Evolutionary conservation across 1,140 invertebrate genomes (phyloP).

Genomic region (Drosophila setifemur): DNA sequence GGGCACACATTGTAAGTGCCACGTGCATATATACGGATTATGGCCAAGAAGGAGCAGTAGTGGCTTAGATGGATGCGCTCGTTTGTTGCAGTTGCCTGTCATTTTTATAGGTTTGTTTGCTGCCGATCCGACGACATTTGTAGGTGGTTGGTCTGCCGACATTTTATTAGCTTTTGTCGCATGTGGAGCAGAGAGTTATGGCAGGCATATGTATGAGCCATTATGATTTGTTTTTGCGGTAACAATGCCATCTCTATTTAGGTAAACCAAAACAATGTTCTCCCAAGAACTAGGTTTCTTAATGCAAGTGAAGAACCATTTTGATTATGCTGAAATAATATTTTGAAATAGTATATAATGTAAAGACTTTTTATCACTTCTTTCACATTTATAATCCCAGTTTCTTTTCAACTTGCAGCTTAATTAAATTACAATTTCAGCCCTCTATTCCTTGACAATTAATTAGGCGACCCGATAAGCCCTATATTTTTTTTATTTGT

Average conservation of each 20-base stretch:
- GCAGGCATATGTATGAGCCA: conserved; percentile 44
- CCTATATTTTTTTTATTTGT: conserved; percentile 20
- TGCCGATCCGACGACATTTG: conserved; percentile 46
- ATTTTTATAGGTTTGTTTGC: conserved; percentile 79
- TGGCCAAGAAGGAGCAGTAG: neutral
- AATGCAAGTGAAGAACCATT: no score
- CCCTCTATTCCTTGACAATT: neutral
- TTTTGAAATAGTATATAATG: no score
- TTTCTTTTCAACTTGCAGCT: neutral
- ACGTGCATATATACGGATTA: conserved; percentile 2
- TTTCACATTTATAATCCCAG: no score
- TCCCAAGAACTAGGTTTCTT: neutral
- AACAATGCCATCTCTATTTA: neutral
- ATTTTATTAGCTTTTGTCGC: conserved; percentile 58
- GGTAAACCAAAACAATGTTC: no score
- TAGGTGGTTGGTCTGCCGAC: conserved; percentile 28
- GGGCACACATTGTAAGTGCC: conserved; percentile 3
- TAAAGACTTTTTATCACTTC: no score
- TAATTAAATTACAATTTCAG: neutral
- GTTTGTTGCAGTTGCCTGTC: conserved; percentile 77
- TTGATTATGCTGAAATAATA: no score
- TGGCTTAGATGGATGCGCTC: conserved; percentile 63
- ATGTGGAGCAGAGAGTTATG: conserved; percentile 70
- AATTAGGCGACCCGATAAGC: conserved; percentile 28
- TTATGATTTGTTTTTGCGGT: conserved; percentile 73